phyloP scores from a whole-genome alignment of 2,113 vertebrate genomes.

The Microtus richardsoni region DNA sequence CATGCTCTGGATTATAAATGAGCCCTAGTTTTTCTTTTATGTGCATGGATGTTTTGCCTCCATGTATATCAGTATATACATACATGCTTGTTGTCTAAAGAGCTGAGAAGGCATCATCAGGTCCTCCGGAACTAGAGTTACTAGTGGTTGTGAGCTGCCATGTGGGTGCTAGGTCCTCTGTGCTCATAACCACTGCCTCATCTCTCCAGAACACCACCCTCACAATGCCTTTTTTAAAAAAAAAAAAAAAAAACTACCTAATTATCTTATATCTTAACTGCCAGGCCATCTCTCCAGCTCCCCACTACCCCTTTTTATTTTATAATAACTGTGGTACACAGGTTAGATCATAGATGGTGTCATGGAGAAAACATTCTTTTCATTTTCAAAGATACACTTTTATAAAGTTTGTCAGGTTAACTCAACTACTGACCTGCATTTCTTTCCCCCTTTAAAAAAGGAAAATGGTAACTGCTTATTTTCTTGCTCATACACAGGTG shows the following conservation, averaged over 20 bases:
- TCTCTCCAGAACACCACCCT: background rate
- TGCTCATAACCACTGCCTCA: background rate
- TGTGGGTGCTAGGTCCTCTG: background rate
- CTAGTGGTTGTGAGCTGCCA: background rate
- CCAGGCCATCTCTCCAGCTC: background rate
- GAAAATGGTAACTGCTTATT: background rate
- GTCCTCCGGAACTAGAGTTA: background rate
- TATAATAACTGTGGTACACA: background rate
- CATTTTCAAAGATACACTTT: slow-evolving; percentile 10
- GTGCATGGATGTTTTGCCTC: background rate
- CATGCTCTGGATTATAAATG: background rate
- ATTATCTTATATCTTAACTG: background rate
- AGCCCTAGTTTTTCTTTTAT: background rate
- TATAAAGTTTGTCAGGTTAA: slow-evolving; percentile 1
- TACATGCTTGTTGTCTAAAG: background rate
- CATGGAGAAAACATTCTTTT: background rate
- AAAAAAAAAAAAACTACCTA: background rate
- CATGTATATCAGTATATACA: background rate
- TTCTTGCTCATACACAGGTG: slow-evolving; percentile 86
- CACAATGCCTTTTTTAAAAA: background rate
- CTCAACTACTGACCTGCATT: slow-evolving; percentile 3
- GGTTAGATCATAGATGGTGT: background rate
- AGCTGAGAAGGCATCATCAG: background rate
- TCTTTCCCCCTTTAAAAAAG: background rate
- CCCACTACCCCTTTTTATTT: background rate